Percentiles rank a stretch among this genome's conserved stretches.
These are phyloP conservation scores for Esox niger DNA, from an alignment of 2,113 vertebrate genomes.

Conservation along the genomic window DNA sequence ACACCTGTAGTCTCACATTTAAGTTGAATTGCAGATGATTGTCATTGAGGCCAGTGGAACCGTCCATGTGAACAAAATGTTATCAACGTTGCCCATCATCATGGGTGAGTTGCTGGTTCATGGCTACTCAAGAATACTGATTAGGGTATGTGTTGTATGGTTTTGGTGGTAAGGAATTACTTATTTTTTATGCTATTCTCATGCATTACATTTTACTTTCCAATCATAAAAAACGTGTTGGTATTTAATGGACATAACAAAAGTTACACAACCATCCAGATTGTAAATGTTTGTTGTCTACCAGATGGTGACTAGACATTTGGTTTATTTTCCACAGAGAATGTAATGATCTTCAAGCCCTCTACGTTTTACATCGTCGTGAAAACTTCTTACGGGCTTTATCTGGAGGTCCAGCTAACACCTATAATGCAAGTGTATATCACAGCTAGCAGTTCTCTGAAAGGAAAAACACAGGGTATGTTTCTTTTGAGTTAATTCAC, in stretches of 20 bases:
- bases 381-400: constrained; percentile 73
- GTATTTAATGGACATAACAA: too few relatives aligned
- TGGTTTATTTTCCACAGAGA: constrained; percentile 60
- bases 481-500: constrained; percentile 2
- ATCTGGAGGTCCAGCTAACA: constrained; percentile 76
- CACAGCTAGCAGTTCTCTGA: constrained; percentile 61
- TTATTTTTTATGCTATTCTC: too few relatives aligned
- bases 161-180: too few relatives aligned
- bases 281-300: background rate
- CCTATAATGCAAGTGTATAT: constrained; percentile 85
- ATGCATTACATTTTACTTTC: too few relatives aligned
- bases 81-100: constrained; percentile 73
- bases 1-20: background rate
- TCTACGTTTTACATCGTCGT: constrained; percentile 81
- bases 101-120: constrained; percentile 60
- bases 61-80: constrained; percentile 73
- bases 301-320: background rate
- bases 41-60: constrained; percentile 69
- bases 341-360: constrained; percentile 77
- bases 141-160: too few relatives aligned
- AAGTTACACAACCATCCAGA: too few relatives aligned
- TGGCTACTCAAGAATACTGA: background rate
- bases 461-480: constrained; percentile 77
- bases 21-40: constrained; percentile 63
- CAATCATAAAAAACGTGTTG: too few relatives aligned